Evolutionary conservation across 2,113 vertebrate species (phyloP).

Genomic region (Dromas ardeola): DNA sequence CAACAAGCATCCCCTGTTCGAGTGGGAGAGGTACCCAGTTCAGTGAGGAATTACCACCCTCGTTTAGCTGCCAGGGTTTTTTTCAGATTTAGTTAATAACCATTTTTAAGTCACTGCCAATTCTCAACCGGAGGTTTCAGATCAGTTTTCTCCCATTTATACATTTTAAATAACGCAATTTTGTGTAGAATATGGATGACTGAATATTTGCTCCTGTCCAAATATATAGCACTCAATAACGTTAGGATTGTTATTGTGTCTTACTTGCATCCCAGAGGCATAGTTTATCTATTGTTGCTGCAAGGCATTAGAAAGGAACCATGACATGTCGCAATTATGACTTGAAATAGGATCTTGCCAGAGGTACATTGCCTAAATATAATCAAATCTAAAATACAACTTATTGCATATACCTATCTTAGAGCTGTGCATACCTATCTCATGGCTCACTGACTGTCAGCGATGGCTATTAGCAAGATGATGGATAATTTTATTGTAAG

Average conservation of each 20-base stretch:
- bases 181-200: constrained; percentile 27
- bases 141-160: constrained; percentile 26
- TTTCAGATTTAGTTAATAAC: constrained; percentile 6
- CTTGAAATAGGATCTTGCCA: constrained; percentile 52
- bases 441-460: not conserved
- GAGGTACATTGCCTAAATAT: constrained; percentile 18
- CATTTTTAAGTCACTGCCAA: constrained; percentile 22
- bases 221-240: constrained; percentile 29
- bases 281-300: constrained; percentile 28
- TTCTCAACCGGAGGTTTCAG: not conserved
- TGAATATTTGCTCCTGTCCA: constrained; percentile 41
- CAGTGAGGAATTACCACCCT: not conserved
- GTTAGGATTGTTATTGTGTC: constrained; percentile 25
- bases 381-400: constrained; percentile 25
- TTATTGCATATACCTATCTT: not conserved
- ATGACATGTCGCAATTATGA: constrained; percentile 30
- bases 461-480: not conserved
- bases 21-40: not conserved
- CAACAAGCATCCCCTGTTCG: not conserved
- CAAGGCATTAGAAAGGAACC: constrained; percentile 44
- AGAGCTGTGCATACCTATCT: not conserved
- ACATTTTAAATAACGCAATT: constrained; percentile 32
- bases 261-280: constrained; percentile 44
- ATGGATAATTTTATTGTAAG: not conserved
- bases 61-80: not conserved